Conservation (phyloP, 2,888 invertebrate species). For the Nomada flava region DNA sequence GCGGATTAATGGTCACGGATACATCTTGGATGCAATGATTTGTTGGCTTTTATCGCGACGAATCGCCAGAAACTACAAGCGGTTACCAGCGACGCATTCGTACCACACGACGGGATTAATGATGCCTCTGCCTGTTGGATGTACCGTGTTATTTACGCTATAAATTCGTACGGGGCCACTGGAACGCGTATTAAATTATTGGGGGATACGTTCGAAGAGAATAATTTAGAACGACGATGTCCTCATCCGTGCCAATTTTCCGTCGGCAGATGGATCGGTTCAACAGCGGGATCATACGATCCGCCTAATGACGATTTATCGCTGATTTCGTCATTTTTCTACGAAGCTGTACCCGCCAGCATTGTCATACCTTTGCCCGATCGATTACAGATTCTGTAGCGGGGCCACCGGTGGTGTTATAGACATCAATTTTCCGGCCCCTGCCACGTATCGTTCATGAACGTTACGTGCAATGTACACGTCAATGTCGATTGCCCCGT, state of each 20-base stretch:
- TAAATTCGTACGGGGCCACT: constrained; percentile 39
- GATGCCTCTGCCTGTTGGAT: constrained; percentile 42
- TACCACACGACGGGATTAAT: constrained; percentile 35
- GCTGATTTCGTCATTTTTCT: constrained; percentile 7
- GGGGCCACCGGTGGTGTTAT: constrained; percentile 25
- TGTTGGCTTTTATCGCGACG: constrained; percentile 63
- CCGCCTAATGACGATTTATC: constrained; percentile 33
- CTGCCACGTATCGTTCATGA: constrained; percentile 60
- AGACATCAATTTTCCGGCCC: constrained; percentile 48
- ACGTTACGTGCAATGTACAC: constrained; percentile 74
- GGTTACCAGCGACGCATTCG: neutral
- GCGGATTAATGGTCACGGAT: constrained; percentile 64
- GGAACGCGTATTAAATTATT: constrained; percentile 52
- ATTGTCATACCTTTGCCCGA: constrained; percentile 14
- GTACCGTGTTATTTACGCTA: constrained; percentile 54
- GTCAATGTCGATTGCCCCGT: constrained; percentile 73
- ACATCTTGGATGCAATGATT: constrained; percentile 62
- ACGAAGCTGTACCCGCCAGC: neutral
- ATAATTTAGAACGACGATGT: constrained; percentile 50
- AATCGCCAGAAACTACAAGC: constrained; percentile 16
- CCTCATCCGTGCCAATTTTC: constrained; percentile 58
- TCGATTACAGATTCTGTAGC: constrained; percentile 35
- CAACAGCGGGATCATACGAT: neutral
- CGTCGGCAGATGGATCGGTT: neutral
- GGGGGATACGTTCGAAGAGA: constrained; percentile 50